Conservation (phyloP, 92 coral and sea anemone species). For the Zoanthus sansibaricus region DNA sequence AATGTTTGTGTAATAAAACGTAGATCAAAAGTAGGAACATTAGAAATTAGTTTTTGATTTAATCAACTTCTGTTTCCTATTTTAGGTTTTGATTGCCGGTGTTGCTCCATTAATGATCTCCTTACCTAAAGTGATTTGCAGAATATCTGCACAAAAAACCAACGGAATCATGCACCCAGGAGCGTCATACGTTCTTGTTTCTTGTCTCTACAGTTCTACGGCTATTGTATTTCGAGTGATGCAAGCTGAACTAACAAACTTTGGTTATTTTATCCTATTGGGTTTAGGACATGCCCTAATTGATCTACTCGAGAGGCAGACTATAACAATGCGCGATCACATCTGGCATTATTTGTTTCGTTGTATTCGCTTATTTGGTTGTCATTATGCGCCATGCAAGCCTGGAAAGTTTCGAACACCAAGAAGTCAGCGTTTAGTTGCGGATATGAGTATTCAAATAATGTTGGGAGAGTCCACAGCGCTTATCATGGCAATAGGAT, state of each 20-base stretch:
- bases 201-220: slow-evolving; percentile 54
- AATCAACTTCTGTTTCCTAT: background rate
- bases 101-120: slow-evolving; percentile 57
- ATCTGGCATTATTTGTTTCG: slow-evolving; percentile 58
- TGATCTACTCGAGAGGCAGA: slow-evolving; percentile 49
- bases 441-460: slow-evolving; percentile 67
- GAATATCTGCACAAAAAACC: slow-evolving; percentile 56
- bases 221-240: slow-evolving; percentile 67
- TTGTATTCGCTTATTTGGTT: background rate
- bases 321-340: slow-evolving; percentile 62
- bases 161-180: slow-evolving; percentile 62
- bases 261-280: slow-evolving; percentile 56
- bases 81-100: slow-evolving; percentile 50
- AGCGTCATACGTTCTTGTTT: slow-evolving; percentile 56
- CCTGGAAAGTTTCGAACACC: slow-evolving; percentile 41
- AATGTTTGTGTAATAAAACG: too few species aligned
- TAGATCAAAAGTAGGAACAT: too few species aligned
- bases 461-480: slow-evolving; percentile 65
- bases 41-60: too few species aligned
- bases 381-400: background rate
- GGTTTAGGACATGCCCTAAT: slow-evolving; percentile 59
- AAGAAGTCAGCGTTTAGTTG: slow-evolving; percentile 60
- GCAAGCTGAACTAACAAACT: slow-evolving; percentile 72
- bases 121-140: slow-evolving; percentile 56
- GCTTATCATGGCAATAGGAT: slow-evolving; percentile 55